Percentiles rank a stretch among this genome's conserved stretches.
These are phyloP conservation scores for Aphyosemion australe DNA, from an alignment of 2,113 vertebrate species.

Conservation along the genomic window DNA sequence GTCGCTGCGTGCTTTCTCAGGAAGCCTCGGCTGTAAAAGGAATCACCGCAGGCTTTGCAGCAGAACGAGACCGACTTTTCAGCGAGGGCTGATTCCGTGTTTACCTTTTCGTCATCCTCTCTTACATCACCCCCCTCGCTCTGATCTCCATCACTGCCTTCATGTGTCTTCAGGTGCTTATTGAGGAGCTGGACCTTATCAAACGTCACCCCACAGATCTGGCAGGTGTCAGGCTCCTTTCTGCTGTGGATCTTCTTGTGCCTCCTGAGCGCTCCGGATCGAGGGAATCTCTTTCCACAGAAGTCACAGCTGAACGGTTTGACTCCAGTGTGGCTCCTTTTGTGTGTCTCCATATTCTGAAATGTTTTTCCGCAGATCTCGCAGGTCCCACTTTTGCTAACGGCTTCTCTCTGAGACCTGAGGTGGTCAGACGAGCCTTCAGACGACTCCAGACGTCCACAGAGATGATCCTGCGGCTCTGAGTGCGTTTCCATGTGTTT, in stretches of 20 bases:
- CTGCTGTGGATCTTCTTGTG: slow-evolving; percentile 57
- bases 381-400: not conserved
- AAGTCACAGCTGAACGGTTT: slow-evolving; percentile 42
- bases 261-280: slow-evolving; percentile 33
- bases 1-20: slow-evolving; percentile 51
- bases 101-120: not conserved
- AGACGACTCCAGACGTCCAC: slow-evolving; percentile 13
- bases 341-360: slow-evolving; percentile 56
- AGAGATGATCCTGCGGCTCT: not conserved
- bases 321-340: slow-evolving; percentile 54
- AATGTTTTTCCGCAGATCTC: slow-evolving; percentile 37
- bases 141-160: not conserved
- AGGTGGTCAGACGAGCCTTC: slow-evolving; percentile 20
- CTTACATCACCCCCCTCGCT: not conserved
- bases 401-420: slow-evolving; percentile 24
- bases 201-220: slow-evolving; percentile 12
- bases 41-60: slow-evolving; percentile 49
- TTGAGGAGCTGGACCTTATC: slow-evolving; percentile 6
- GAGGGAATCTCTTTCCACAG: slow-evolving; percentile 51
- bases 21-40: slow-evolving; percentile 46
- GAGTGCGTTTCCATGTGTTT: slow-evolving; percentile 28
- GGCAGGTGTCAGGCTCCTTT: not conserved
- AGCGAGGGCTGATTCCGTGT: not conserved
- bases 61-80: not conserved
- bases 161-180: slow-evolving; percentile 29